Base-by-base conservation (phyloP, 2,113 vertebrate species). In the Platichthys flesus region DNA sequence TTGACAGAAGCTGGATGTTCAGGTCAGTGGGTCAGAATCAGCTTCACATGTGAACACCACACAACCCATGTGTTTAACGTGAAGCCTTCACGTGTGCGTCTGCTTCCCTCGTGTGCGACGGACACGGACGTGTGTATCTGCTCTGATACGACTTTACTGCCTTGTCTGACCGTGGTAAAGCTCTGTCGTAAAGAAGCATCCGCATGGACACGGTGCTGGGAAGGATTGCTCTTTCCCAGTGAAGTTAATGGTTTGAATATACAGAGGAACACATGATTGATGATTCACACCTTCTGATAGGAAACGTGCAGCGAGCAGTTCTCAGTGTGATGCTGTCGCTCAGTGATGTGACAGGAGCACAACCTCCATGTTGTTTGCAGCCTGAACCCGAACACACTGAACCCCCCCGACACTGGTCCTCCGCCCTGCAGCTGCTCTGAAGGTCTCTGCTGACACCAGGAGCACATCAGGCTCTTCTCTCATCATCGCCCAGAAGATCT, bases 81-180 rank as follows among this genome's bases (percentile, higher is more conserved):
- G 45, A 47, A 14, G 21, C 26, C 51, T 31, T 62, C 51, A 5
- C 60, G 14, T 37, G 35, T 23, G 52, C 52, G 23, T 23, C 52
- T 52, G 51, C 21, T 55, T 12, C n/a, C 21, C 54, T 23, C n/a
- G 3, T 55, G 54, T 12, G n/a, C 54, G 21, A 23, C 10, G 40
- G 40, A 40, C 40, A 3, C 13, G 0, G 23, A 13, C 21, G 54
- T 24, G 15, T 55, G 13, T 24, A 21, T 23, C 54, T 24, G 9
- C 14, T 9, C 54, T 62, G 35, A 8, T 65, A n/a, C 26, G 45
- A 49, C 37, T 63, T 59, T 59, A 74, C n/a, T 71, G 61, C 65
- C 67, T 51, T 74, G 72, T 83, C 49, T 78, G 81, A 71, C 18
- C 49, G 35, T 24, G 59, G 31, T 37, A 61, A 57, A 70, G 55